phyloP scores from a whole-genome alignment of 1,140 invertebrate species.

The Euglossa dilemma region DNA sequence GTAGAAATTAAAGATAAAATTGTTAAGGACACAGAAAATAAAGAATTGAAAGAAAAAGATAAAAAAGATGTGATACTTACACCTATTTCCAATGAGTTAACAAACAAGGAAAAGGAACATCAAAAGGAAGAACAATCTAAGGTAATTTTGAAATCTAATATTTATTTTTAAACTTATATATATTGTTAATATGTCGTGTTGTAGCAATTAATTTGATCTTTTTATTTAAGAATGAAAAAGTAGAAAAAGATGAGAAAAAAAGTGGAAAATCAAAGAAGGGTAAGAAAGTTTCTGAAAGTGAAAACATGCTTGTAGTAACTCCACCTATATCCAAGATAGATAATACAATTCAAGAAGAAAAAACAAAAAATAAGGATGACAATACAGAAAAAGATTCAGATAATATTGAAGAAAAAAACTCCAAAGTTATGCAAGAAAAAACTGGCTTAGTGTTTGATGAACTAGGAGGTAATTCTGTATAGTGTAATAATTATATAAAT shows the following conservation, averaged over 20 bases:
- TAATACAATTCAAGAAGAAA: conserved; percentile 62
- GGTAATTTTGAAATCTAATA: conserved; percentile 57
- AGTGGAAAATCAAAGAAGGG: conserved; percentile 77
- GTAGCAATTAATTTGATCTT: conserved; percentile 20
- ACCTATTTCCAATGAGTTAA: conserved; percentile 70
- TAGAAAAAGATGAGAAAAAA: conserved; percentile 73
- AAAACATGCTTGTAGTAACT: conserved; percentile 65
- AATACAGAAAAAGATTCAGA: conserved; percentile 73
- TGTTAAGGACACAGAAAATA: conserved; percentile 82
- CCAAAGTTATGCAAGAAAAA: conserved; percentile 71
- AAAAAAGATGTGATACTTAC: conserved; percentile 77
- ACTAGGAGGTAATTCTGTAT: conserved; percentile 84
- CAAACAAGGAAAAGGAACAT: conserved; percentile 73
- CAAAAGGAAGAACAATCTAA: conserved; percentile 77
- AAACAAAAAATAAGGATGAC: conserved; percentile 46
- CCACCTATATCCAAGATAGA: conserved; percentile 62
- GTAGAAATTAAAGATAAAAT: conserved; percentile 81
- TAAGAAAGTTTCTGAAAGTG: conserved; percentile 78
- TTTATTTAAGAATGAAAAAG: conserved; percentile 62
- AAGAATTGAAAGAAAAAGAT: conserved; percentile 81
- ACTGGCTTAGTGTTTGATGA: conserved; percentile 85
- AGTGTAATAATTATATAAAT: neutral
- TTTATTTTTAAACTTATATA: conserved; percentile 20
- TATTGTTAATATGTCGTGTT: neutral
- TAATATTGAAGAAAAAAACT: conserved; percentile 79